phyloP scores from a whole-genome alignment of 2,113 vertebrate species.

The Cathartes aura region DNA sequence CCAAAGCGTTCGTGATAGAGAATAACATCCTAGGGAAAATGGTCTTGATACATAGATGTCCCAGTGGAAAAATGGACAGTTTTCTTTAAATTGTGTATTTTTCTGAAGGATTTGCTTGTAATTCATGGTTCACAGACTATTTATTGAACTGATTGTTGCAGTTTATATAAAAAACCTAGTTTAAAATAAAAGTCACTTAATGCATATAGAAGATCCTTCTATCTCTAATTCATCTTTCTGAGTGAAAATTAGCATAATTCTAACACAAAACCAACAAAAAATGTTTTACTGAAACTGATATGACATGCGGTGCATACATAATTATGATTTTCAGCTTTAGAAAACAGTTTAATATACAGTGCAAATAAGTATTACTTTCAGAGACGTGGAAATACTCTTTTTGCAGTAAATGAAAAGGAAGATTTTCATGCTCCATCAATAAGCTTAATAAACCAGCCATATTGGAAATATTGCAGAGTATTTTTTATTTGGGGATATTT shows the following conservation, averaged over 20 bases:
- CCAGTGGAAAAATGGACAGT: not conserved
- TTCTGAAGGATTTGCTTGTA: not conserved
- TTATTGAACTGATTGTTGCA: not conserved
- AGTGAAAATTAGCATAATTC: slow-evolving; percentile 14
- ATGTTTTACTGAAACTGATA: not conserved
- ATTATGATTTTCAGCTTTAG: slow-evolving; percentile 18
- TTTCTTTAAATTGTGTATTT: not conserved
- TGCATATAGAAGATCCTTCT: not conserved
- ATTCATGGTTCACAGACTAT: not conserved
- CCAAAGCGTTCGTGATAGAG: not conserved
- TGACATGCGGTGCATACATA: not conserved
- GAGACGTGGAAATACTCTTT: not conserved
- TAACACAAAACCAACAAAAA: not conserved
- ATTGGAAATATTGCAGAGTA: not conserved
- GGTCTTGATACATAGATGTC: not conserved
- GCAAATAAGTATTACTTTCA: not conserved
- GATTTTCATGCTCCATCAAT: not conserved
- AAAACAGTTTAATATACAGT: not conserved
- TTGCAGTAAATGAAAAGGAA: not conserved
- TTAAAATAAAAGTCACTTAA: not conserved
- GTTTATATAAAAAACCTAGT: not conserved
- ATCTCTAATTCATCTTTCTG: not conserved
- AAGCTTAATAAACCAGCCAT: not conserved
- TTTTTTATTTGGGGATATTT: not conserved
- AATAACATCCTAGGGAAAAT: not conserved